Evolutionary conservation across 2,888 invertebrate genomes (phyloP), one percentile per base, ranked within the genome.

Genomic region (Metacarcinus magister): DNA sequence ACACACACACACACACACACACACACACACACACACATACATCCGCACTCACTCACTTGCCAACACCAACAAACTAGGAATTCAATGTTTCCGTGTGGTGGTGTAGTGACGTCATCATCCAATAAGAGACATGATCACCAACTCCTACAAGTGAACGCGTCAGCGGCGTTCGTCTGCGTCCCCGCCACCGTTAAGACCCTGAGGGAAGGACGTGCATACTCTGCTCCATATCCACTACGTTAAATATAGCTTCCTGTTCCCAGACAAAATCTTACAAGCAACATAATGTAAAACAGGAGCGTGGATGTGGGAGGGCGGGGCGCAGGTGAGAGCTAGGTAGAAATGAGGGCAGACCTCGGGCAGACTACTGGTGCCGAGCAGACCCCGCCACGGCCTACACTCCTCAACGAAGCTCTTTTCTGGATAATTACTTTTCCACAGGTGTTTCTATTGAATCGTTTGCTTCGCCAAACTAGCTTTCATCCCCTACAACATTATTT

Each of bases 111-210:
- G 91, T 91, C 46, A 91, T 82, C 82, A 82, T 82, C 82, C 82
- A 82, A 82, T 82, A 82, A 82, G 82, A 82, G 82, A 32, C 82
- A 82, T 82, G 82, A 82, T 82, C 82, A 82, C 82, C 82, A 82
- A 82, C 82, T 82, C 82, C 82, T 82, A 82, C 82, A 82, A 82
- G 82, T 82, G 82, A 82, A 82, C 32, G 82, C 82, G 82, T 82
- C 82, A 82, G 82, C 82, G 32, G 82, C 82, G 32, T 13, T 82
- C 82, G 4, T 32, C 82, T 32, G 82, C 82, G 82, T 82, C 82
- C 10, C 28, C 32, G 82, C 10, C 67, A n/a, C 19, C 67, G 67
- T n/a, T n/a, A n/a, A 0, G n/a, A n/a, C 67, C 23, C 82, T 4
- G 5, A 32, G 82, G 32, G 28, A 5, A 82, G 10, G 82, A 19